Base-by-base conservation (phyloP, 2,888 invertebrate species). In the Eilema depressum region DNA sequence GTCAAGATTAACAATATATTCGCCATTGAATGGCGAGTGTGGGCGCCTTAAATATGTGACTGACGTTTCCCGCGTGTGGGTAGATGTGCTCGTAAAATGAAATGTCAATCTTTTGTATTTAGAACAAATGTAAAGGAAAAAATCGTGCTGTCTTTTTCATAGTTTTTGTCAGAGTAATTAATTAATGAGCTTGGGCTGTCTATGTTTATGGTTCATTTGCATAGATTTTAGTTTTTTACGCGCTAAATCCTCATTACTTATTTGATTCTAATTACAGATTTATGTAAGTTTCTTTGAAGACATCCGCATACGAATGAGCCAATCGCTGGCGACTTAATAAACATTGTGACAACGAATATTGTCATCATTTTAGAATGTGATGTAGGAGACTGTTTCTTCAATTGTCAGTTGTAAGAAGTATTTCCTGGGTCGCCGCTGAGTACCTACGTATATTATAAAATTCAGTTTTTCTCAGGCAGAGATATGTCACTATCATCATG, bases 21-120 rank as follows among this genome's bases (percentile, higher is more conserved):
- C 63, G 73, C 70, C 33, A 63, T 68, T 65, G 63, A 71, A 63
- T 57, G 57, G 47, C 25, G 37, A 53, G 28, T 61, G 77, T 80
- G 80, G 77, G 75, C 56, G 74, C 66, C 12, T 68, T 65, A 56
- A 63, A 66, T 65, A 20, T 59, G 37, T 64, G 61, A 56, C 68
- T 64, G 80, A 70, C 71, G 80, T 74, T 74, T 77, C 65, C 64
- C 25, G 61, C n/a, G 57, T 47, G 71, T 74, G 63, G 71, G 69
- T 37, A 41, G 71, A 28, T 67, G 64, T 63, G 62, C 57, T 57
- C 64, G 63, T 53, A 47, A 59, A 47, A 57, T 41, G 23, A 68
- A 68, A 17, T 53, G 23, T 53, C 57, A 37, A 30, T 20, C 33
- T 17, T 26, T 25, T n/a, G 47, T 25, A 68, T 68, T 68, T 26